phyloP scores from a whole-genome alignment of 1,140 invertebrate species.

The Ditylenchus dipsaci region DNA sequence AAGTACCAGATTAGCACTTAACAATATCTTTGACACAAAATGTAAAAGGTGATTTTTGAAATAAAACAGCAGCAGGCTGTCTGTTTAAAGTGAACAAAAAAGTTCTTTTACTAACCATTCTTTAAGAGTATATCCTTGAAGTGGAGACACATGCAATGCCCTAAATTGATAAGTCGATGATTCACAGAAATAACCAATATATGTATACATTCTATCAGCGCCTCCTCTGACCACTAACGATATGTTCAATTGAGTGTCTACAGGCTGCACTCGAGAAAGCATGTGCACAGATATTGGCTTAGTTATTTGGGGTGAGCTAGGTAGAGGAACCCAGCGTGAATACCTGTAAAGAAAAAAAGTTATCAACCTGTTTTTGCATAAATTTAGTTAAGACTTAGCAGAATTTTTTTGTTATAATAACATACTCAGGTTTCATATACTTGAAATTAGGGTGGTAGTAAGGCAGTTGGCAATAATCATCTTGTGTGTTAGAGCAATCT shows the following conservation, averaged over 20 bases:
- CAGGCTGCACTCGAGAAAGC: constrained; percentile 29
- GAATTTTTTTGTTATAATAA: too few species aligned
- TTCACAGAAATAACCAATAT: too few species aligned
- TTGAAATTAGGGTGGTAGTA: constrained; percentile 57
- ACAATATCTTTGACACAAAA: too few species aligned
- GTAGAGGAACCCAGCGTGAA: constrained; percentile 56
- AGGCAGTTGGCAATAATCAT: constrained; percentile 56
- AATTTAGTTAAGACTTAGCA: too few species aligned
- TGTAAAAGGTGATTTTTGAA: too few species aligned
- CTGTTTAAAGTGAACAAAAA: too few species aligned
- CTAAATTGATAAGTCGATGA: too few species aligned
- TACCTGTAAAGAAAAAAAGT: constrained; percentile 36
- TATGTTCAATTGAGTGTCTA: constrained; percentile 42
- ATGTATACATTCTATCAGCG: constrained; percentile 32
- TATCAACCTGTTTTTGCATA: too few species aligned
- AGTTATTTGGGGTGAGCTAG: constrained; percentile 35
- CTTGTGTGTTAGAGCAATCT: constrained; percentile 46
- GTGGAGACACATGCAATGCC: constrained; percentile 52
- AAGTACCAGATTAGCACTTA: too few species aligned
- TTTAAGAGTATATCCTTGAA: constrained; percentile 44
- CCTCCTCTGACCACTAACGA: constrained; percentile 45
- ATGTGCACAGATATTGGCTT: constrained; percentile 42
- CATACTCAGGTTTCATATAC: constrained; percentile 49
- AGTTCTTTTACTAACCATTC: constrained; percentile 30
- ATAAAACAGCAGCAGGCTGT: too few species aligned